Evolutionary conservation across 2,113 vertebrate genomes (phyloP), one percentile per base, ranked within the genome.

Genomic region (Indicator indicator): DNA sequence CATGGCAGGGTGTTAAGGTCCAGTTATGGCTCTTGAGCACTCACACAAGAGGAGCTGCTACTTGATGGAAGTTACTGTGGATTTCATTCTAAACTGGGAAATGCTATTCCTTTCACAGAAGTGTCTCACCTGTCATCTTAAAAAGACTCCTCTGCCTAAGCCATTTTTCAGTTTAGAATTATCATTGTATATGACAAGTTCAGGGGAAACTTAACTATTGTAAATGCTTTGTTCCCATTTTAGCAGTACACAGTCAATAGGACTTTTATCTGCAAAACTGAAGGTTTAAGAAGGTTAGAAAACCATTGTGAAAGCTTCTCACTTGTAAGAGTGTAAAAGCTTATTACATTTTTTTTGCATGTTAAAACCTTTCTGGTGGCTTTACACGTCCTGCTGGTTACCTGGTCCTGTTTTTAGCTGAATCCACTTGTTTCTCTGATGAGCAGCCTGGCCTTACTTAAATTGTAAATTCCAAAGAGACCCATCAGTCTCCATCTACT

Each of bases 401-500:
- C 23, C 50, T 14, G 17, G 30, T 86, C 18, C 58, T 88, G 54
- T 13, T 71, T 78, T 78, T 17, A 78, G 16, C 2, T 38, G 14
- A 77, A 70, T 5, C 28, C 2, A 1, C 2, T 38, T 9, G 11
- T 32, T 67, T 50, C 58, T 65, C 54, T 63, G 21, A 40, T 16
- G 3, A 90, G 33, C 21, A 46, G 16, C 2, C 26, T 68, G 48
- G 4, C 18, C 40, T 54, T 20, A 26, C 28, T 55, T 32, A 69
- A 55, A 26, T 24, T 24, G 21, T 6, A 15, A 32, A 16, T 28
- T 60, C 44, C 59, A 16, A 15, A 50, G 24, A 8, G 19, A 54
- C 17, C 10, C 9, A 20, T 18, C 3, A 10, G 23, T 16, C 3
- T 38, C 44, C 54, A 9, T 71, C 1, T 96, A 97, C 99, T 98